Evolutionary conservation across 2,888 invertebrate genomes (phyloP).

Genomic region (Alentia gelatinosa): DNA sequence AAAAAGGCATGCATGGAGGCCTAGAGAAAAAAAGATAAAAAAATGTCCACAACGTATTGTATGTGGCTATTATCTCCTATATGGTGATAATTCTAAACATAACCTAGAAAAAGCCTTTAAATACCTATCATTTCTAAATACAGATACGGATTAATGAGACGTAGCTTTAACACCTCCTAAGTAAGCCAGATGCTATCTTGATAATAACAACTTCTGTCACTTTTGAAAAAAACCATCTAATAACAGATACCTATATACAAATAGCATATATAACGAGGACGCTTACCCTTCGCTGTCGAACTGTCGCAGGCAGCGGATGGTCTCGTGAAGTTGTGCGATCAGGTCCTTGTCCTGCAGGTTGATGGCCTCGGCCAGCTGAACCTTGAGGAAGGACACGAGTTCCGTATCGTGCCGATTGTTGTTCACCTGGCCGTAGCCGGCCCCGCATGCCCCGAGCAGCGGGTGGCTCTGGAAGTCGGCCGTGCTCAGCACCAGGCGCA

Average conservation of each 20-base stretch:
- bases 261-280: not conserved
- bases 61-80: too few species aligned
- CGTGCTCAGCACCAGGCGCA: constrained; percentile 93
- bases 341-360: constrained; percentile 89
- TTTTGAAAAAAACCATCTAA: not conserved
- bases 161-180: too few species aligned
- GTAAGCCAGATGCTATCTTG: too few species aligned
- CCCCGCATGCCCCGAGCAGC: not conserved
- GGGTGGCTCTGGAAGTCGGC: constrained; percentile 84
- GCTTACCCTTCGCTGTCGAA: constrained; percentile 85
- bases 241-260: not conserved
- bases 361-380: constrained; percentile 90
- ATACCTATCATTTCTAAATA: too few species aligned
- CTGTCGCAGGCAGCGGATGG: constrained; percentile 88
- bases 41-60: too few species aligned
- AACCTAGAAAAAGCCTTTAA: too few species aligned
- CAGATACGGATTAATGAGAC: too few species aligned
- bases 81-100: too few species aligned
- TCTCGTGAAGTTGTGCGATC: constrained; percentile 91
- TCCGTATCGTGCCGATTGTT: constrained; percentile 71
- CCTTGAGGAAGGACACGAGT: constrained; percentile 76
- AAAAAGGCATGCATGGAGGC: too few species aligned
- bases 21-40: too few species aligned
- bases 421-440: constrained; percentile 23
- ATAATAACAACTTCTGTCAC: too few species aligned